Conservation (phyloP, 2,113 vertebrate species). For the Dermatemys mawii region DNA sequence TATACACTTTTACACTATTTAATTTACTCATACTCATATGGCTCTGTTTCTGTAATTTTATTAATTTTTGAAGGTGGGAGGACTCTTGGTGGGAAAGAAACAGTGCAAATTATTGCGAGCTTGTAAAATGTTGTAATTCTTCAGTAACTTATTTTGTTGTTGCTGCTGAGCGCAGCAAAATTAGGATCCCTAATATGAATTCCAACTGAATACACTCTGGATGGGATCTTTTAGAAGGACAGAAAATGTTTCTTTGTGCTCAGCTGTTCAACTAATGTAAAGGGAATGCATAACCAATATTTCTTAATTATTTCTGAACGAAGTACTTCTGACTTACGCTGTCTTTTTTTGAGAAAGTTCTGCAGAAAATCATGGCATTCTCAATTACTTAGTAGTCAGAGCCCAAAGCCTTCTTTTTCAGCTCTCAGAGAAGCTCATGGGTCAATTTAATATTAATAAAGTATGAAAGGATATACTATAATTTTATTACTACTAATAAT, state of each 20-base stretch:
- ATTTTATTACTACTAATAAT: neutral
- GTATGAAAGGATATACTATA: neutral
- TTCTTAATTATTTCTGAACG: neutral
- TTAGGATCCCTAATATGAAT: neutral
- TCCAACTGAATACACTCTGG: neutral
- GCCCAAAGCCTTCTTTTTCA: neutral
- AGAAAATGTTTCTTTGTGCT: neutral
- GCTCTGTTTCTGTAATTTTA: neutral
- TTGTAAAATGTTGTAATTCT: neutral
- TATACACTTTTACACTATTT: rapidly evolving
- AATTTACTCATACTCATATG: rapidly evolving
- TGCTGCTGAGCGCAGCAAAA: neutral
- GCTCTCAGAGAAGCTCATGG: neutral
- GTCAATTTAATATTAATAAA: neutral
- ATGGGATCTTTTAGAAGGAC: neutral
- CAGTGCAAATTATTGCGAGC: neutral
- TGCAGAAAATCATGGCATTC: neutral
- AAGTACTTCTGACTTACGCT: neutral
- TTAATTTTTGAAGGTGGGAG: rapidly evolving
- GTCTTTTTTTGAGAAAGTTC: neutral
- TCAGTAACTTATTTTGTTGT: neutral
- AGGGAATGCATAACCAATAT: conserved; percentile 18
- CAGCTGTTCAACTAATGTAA: neutral
- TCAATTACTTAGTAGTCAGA: neutral
- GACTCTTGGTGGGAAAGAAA: rapidly evolving